Evolutionary conservation across 2,113 vertebrate genomes (phyloP).

Genomic region (Uropsilus gracilis): DNA sequence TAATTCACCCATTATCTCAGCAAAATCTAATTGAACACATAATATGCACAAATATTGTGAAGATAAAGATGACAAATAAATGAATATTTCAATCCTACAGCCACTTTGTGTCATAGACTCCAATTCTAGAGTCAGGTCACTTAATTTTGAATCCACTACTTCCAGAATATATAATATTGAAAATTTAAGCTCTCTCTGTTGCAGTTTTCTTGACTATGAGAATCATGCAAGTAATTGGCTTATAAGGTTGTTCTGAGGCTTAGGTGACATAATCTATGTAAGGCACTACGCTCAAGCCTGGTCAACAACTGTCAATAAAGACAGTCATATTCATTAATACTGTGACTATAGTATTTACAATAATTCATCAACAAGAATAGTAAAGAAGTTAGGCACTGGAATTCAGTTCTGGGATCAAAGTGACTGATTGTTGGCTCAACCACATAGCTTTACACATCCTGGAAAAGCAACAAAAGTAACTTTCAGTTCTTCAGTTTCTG

Average conservation of each 20-base stretch:
- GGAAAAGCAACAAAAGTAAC: background rate
- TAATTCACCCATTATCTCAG: background rate
- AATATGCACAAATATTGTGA: background rate
- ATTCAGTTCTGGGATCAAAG: background rate
- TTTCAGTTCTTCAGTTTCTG: background rate
- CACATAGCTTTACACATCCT: background rate
- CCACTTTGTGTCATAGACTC: background rate
- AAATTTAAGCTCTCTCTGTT: background rate
- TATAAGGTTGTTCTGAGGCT: background rate
- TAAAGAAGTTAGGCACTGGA: background rate
- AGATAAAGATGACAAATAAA: background rate
- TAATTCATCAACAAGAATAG: background rate
- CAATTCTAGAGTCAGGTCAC: background rate
- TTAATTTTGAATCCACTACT: slow-evolving; percentile 2
- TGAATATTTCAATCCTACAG: background rate
- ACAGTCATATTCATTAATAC: background rate
- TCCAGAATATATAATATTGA: background rate
- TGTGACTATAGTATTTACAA: background rate
- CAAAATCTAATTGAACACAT: background rate
- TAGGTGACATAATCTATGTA: background rate
- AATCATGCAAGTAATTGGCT: background rate
- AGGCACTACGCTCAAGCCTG: background rate
- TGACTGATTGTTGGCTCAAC: background rate
- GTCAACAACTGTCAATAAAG: background rate
- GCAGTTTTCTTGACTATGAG: background rate